Evolutionary conservation across 2,113 vertebrate species (phyloP), one percentile per base, ranked within the genome.

Genomic region (Nibea albiflora): DNA sequence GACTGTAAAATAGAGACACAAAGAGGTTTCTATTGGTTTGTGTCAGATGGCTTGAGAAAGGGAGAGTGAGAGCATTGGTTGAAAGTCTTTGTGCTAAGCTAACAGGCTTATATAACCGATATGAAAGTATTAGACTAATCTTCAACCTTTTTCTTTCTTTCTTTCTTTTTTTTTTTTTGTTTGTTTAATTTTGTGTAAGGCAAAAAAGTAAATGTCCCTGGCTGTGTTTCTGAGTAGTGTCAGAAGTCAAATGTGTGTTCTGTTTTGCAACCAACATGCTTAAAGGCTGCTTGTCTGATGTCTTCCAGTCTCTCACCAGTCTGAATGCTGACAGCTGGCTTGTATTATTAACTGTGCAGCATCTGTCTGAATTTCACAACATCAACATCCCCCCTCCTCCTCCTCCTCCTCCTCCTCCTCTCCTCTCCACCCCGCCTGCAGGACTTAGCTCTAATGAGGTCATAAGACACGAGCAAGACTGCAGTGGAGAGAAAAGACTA

Each of bases 261-360:
- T 15, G 31, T 72, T 67, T 49, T 72, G 77, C 73, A 58, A 73
- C 53, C 11, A 19, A 60, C 52, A 35, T 66, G 75, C 76, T 74
- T 63, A 50, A 75, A 61, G 44, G 73, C 80, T 83, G 78, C 73
- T 62, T 20, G 66, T 76, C 82, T 87, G 86, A 80, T 78, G n/a
- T n/a, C n/a, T 80, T 87, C 84, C 80, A 87, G 42, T 73, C 87
- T 78, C 76, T 84, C 84, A 81, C 73, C 49, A 60, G 49, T 64
- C 56, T 67, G 77, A 81, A 71, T 53, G 73, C 76, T 81, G 92
- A 91, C 89, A 91, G 89, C 90, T 93, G 93, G 84, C 89, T 76
- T 88, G 74, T 85, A 92, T 93, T 92, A 90, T 92, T 90, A 90
- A 90, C 78, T 42, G 77, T 80, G 84, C 85, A 87, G 89, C 91